Conservation (phyloP, 1,140 invertebrate genomes). For the Panagrolaimus sp. region DNA sequence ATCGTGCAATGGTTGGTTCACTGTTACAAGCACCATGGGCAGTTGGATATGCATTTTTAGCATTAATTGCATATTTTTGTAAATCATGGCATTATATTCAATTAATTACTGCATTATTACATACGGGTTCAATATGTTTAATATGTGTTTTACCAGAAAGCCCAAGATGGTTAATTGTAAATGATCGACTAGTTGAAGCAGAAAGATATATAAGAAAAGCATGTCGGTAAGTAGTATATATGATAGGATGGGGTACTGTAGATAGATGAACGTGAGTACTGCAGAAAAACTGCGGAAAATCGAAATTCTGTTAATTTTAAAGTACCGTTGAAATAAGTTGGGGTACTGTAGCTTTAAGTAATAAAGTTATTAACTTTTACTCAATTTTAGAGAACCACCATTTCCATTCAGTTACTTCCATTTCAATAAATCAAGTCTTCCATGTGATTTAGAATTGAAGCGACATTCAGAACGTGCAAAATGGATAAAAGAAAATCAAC, state of each 20-base stretch:
- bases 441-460: constrained; percentile 52
- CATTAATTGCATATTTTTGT: constrained; percentile 51
- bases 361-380: background rate
- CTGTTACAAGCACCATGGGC: constrained; percentile 57
- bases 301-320: too few relatives aligned
- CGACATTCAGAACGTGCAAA: constrained; percentile 54
- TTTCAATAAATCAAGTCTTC: constrained; percentile 55
- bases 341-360: background rate
- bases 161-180: constrained; percentile 56
- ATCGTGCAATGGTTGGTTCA: constrained; percentile 54
- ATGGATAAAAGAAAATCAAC: constrained; percentile 48
- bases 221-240: constrained; percentile 32
- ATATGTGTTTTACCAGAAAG: constrained; percentile 54
- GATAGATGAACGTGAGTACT: too few relatives aligned
- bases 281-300: too few relatives aligned
- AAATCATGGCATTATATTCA: constrained; percentile 56
- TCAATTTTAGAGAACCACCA: constrained; percentile 49
- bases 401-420: constrained; percentile 52
- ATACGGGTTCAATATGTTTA: constrained; percentile 49
- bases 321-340: too few relatives aligned
- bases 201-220: constrained; percentile 55
- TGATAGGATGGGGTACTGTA: background rate
- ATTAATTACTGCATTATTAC: constrained; percentile 50
- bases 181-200: constrained; percentile 50
- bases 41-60: constrained; percentile 52